Evolutionary conservation across 2,888 invertebrate genomes (phyloP).

Genomic region (Galerucella nymphaeae): DNA sequence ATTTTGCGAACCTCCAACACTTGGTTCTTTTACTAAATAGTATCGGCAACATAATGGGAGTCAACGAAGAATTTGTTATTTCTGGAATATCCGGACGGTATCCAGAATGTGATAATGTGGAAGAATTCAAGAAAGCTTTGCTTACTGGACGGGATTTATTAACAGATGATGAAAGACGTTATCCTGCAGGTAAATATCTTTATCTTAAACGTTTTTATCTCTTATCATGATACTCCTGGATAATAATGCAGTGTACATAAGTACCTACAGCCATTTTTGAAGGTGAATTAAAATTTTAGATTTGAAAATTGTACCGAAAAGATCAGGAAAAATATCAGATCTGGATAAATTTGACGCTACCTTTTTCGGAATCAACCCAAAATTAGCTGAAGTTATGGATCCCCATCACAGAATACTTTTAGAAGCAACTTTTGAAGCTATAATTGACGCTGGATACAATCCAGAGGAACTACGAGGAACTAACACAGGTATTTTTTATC

Average conservation of each 20-base stretch:
- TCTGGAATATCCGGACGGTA: slow-evolving; percentile 68
- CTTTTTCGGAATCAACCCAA: slow-evolving; percentile 50
- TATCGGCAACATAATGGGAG: slow-evolving; percentile 4
- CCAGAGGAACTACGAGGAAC: slow-evolving; percentile 46
- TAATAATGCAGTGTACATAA: too few species aligned
- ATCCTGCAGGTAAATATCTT: slow-evolving; percentile 18
- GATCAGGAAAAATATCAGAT: slow-evolving; percentile 47
- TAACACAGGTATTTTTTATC: slow-evolving; percentile 18
- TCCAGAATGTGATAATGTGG: slow-evolving; percentile 72
- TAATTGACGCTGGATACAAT: slow-evolving; percentile 52
- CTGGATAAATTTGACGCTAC: slow-evolving; percentile 48
- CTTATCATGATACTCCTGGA: too few species aligned
- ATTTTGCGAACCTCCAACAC: too few species aligned
- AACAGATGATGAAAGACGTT: slow-evolving; percentile 70
- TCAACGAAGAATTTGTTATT: slow-evolving; percentile 63
- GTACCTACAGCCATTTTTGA: too few species aligned
- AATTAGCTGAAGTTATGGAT: slow-evolving; percentile 45
- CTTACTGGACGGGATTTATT: slow-evolving; percentile 73
- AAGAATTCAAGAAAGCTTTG: slow-evolving; percentile 68
- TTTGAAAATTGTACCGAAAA: slow-evolving; percentile 35
- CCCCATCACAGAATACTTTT: slow-evolving; percentile 46
- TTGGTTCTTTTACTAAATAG: too few species aligned
- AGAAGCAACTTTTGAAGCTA: slow-evolving; percentile 48
- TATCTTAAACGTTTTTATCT: too few species aligned
- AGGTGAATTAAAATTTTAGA: too few species aligned